A percentile compares a stretch with the other conserved stretches of the same genome.
phyloP scores from a whole-genome alignment of 64 coral and sea anemone genomes.

The Pocillopora damicornis region DNA sequence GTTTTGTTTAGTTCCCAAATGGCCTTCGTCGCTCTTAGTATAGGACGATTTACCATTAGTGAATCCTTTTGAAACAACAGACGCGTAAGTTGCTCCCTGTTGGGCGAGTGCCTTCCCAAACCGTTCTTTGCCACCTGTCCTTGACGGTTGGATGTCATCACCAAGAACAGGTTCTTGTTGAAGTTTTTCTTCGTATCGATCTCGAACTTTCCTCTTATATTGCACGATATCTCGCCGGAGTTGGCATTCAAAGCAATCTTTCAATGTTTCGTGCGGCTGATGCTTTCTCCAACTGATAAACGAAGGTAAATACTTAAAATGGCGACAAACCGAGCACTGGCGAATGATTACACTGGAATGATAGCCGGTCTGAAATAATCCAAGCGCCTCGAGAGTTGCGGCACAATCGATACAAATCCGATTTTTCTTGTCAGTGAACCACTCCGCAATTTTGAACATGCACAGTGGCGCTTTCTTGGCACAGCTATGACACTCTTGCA shows the following conservation, averaged over 20 bases:
- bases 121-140: slow-evolving; percentile 50
- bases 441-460: slow-evolving; percentile 96
- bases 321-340: slow-evolving; percentile 82
- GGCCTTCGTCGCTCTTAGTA: not conserved
- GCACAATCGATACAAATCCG: slow-evolving; percentile 88
- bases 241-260: slow-evolving; percentile 80
- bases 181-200: slow-evolving; percentile 78
- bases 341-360: slow-evolving; percentile 70
- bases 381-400: slow-evolving; percentile 58
- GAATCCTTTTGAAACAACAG: slow-evolving; percentile 83
- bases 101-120: not conserved
- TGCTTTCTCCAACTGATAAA: slow-evolving; percentile 70
- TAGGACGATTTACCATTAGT: slow-evolving; percentile 18
- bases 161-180: slow-evolving; percentile 83
- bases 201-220: slow-evolving; percentile 78
- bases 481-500: slow-evolving; percentile 81
- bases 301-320: slow-evolving; percentile 92
- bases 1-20: not conserved
- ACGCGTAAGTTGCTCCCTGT: slow-evolving; percentile 62
- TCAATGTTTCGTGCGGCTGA: slow-evolving; percentile 30
- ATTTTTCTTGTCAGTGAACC: slow-evolving; percentile 73
- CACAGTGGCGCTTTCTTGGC: slow-evolving; percentile 78
- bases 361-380: slow-evolving; percentile 67
- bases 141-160: slow-evolving; percentile 26
- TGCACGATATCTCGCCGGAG: slow-evolving; percentile 72